Base-by-base conservation (phyloP, 1,140 invertebrate genomes). In the Triops longicaudatus region DNA sequence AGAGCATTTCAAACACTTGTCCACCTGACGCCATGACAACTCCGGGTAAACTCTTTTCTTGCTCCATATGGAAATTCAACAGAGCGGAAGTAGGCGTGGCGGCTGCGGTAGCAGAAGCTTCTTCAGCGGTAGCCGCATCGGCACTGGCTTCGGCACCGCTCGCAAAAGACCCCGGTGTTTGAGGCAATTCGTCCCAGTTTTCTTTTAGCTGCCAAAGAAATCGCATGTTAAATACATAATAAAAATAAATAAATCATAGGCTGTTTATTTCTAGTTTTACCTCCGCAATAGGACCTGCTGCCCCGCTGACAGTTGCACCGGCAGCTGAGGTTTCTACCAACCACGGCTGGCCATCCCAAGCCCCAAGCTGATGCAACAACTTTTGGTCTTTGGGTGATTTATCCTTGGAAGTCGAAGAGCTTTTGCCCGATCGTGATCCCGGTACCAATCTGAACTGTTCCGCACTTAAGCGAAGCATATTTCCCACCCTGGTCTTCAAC, bases 1-100 rank as follows among this genome's bases (percentile, higher is more conserved):
- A 87, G n/a, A 88, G 80, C 82, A 87, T 84, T 26, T 85, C 82
- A 83, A 87, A 88, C 10, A 87, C 85, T 78, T 87, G 83, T 72
- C 83, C 85, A 74, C 83, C 85, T 71, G 81, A 80, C 7, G 87
- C 84, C 85, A 88, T 88, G 7, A 88, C 84, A 41, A 87, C 86
- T 22, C 87, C 86, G 74, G 87, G 87, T 42, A 87, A 80, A 77
- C 83, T 84, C 80, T 87, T 87, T 80, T 88, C 86, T 81, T 86
- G 80, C 28, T 82, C 81, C 43, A 80, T 77, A 43, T 81, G 79
- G 74, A 78, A 79, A 22, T 71, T 72, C 31, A 76, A 22, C 7
- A 28, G 78, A n/a, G 76, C 76, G 26, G 76, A 71, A 43, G 73
- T 43, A 14, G 74, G 73, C n/a, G 71, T 77, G 50, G 42, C 73